phyloP scores from a whole-genome alignment of 2,797 vertebrate species.

The Aplochiton taeniatus region DNA sequence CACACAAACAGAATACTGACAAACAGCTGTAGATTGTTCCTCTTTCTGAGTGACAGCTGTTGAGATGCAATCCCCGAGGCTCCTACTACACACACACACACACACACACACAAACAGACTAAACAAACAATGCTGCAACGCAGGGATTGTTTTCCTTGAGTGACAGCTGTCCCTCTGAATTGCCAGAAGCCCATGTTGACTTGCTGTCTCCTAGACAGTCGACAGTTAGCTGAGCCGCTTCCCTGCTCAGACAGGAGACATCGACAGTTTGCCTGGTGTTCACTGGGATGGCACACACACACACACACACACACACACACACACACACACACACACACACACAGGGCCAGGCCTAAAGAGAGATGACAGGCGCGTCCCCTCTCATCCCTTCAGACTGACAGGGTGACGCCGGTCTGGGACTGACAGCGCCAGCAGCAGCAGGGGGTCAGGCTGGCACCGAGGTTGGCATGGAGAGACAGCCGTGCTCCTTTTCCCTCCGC shows the following conservation, averaged over 20 bases:
- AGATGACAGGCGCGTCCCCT: not conserved
- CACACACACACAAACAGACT: not conserved
- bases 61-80: not conserved
- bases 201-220: no score
- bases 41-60: not conserved
- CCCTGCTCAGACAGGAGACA: no score
- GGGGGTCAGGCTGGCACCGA: constrained; percentile 3
- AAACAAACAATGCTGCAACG: not conserved
- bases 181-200: no score
- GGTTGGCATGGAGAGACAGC: no score
- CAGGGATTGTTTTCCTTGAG: not conserved
- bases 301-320: not conserved
- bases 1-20: no score
- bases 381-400: not conserved
- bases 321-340: not conserved
- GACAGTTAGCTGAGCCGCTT: no score
- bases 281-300: not conserved
- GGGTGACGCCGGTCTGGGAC: not conserved
- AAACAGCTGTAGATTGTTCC: no score
- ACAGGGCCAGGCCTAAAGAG: constrained; percentile 3
- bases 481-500: no score
- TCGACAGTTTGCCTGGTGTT: no score
- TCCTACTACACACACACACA: not conserved
- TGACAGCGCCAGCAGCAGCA: not conserved
- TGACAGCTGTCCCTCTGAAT: not conserved